Conservation (phyloP, 2,113 vertebrate species). For the Apus apus region DNA sequence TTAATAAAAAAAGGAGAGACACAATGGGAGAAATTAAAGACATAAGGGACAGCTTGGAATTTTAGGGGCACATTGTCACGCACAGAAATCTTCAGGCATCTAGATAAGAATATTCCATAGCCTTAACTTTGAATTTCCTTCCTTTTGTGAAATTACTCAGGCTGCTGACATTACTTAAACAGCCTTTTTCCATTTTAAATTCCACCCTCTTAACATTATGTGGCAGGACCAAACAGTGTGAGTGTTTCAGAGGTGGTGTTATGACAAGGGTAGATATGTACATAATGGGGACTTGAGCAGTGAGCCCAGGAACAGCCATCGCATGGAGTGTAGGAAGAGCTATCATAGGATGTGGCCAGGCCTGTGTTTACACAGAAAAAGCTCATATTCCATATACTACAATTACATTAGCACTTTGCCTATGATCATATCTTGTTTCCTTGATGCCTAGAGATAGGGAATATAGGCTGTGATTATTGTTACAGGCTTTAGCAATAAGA, state of each 20-base stretch:
- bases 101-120: constrained; percentile 58
- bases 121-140: constrained; percentile 70
- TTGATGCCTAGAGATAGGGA: constrained; percentile 61
- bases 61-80: constrained; percentile 69
- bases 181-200: constrained; percentile 73
- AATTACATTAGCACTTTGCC: constrained; percentile 60
- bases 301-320: constrained; percentile 53
- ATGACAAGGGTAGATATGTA: constrained; percentile 67
- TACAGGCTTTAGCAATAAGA: constrained; percentile 61
- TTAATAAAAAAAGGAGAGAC: constrained; percentile 61
- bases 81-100: constrained; percentile 62
- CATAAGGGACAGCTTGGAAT: constrained; percentile 70
- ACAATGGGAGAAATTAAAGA: constrained; percentile 68
- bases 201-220: constrained; percentile 71
- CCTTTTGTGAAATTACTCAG: constrained; percentile 76
- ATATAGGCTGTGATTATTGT: constrained; percentile 68
- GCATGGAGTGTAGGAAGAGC: constrained; percentile 23
- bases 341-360: constrained; percentile 61
- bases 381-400: constrained; percentile 64
- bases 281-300: constrained; percentile 65
- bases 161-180: constrained; percentile 72
- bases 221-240: constrained; percentile 66
- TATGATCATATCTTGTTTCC: constrained; percentile 65
- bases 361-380: constrained; percentile 53
- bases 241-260: constrained; percentile 71